Conservation (phyloP, 2,797 vertebrate genomes). For the Sebastes hubbsi region DNA sequence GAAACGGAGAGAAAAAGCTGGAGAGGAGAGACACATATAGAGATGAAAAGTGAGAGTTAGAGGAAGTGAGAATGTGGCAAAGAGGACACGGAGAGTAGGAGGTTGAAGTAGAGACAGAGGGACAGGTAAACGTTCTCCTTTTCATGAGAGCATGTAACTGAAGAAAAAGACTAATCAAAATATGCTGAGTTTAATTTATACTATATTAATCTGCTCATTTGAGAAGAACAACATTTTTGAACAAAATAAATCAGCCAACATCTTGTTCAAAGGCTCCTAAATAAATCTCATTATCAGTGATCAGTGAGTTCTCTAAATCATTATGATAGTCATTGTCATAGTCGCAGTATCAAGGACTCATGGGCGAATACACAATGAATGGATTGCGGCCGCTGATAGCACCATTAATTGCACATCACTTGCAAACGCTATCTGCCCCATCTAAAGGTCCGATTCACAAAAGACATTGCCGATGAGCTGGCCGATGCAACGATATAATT, state of each 20-base stretch:
- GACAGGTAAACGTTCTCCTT: neutral
- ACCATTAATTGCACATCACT: too few relatives aligned
- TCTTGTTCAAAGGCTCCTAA: too few relatives aligned
- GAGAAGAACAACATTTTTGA: neutral
- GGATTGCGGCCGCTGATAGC: too few relatives aligned
- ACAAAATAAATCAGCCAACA: constrained; percentile 24
- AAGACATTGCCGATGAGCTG: too few relatives aligned
- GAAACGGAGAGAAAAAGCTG: neutral
- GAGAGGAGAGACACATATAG: neutral
- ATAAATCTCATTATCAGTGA: too few relatives aligned
- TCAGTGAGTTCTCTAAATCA: too few relatives aligned
- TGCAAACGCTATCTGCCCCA: too few relatives aligned
- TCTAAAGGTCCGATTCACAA: too few relatives aligned
- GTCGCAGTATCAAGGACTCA: too few relatives aligned
- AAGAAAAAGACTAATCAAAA: constrained; percentile 9
- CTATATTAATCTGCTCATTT: neutral
- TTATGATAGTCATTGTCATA: too few relatives aligned
- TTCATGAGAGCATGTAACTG: neutral
- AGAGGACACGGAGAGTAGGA: neutral
- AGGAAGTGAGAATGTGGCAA: neutral
- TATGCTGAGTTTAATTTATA: constrained; percentile 2
- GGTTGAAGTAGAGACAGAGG: neutral
- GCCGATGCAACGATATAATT: too few relatives aligned
- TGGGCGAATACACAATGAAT: too few relatives aligned
- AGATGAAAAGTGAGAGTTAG: neutral